phyloP scores from a whole-genome alignment of 2,888 invertebrate species.

The Leucophenga maculata region DNA sequence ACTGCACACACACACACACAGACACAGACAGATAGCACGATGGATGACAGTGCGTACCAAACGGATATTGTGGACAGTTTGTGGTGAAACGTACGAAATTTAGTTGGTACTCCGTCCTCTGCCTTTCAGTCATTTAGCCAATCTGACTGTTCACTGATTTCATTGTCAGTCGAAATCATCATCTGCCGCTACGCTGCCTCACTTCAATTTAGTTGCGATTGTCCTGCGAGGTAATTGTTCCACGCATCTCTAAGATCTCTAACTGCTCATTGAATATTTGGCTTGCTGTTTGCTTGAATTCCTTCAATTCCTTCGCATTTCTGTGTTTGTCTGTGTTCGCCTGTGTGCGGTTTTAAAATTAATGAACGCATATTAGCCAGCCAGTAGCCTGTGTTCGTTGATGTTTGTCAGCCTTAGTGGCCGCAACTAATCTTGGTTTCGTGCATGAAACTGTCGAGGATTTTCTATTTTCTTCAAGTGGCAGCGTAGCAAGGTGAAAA shows the following conservation, averaged over 20 bases:
- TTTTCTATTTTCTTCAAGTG: slow-evolving; percentile 33
- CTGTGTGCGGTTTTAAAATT: slow-evolving; percentile 58
- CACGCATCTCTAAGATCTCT: not conserved
- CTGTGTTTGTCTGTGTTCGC: slow-evolving; percentile 43
- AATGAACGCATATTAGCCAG: slow-evolving; percentile 63
- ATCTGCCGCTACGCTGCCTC: no score
- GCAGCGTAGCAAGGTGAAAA: slow-evolving; percentile 42
- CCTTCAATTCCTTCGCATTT: not conserved
- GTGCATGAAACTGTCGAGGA: slow-evolving; percentile 10
- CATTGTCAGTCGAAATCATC: not conserved
- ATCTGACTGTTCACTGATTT: slow-evolving; percentile 3
- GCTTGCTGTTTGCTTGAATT: slow-evolving; percentile 8
- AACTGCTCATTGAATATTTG: slow-evolving; percentile 17
- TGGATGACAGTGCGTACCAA: not conserved
- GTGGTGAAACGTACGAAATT: not conserved
- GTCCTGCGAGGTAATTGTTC: slow-evolving; percentile 10
- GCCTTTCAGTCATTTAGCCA: no score
- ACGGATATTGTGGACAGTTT: slow-evolving; percentile 2
- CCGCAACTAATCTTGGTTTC: not conserved
- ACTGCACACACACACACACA: slow-evolving; percentile 28
- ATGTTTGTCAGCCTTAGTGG: slow-evolving; percentile 3
- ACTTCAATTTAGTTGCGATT: not conserved
- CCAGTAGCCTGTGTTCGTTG: slow-evolving; percentile 49
- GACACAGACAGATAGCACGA: no score
- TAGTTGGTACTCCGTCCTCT: no score